Percentiles rank a stretch among this genome's conserved stretches.
These are phyloP conservation scores for Sebastes wilsoni DNA, from an alignment of 2,797 vertebrate species.

Conservation along the genomic window DNA sequence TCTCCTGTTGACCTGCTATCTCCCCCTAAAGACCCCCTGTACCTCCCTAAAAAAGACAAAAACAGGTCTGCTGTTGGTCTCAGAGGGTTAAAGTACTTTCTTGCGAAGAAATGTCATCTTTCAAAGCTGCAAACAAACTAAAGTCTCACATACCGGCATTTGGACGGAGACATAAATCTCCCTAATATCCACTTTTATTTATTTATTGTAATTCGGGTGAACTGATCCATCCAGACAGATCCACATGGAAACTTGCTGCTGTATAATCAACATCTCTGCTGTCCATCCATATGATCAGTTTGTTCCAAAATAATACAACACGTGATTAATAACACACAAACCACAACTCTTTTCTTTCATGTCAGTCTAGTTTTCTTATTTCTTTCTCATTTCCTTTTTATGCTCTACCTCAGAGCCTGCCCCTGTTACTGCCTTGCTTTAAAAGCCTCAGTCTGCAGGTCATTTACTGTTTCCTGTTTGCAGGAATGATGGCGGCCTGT, in stretches of 20 bases:
- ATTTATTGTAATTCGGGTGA: neutral
- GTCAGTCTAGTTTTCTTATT: neutral
- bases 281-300: neutral
- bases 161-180: no score
- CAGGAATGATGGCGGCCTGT: conserved; percentile 10
- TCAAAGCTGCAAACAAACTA: no score
- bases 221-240: neutral
- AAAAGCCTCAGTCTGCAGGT: neutral
- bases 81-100: no score
- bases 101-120: no score
- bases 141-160: no score
- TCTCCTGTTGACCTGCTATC: no score
- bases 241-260: neutral
- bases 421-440: neutral
- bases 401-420: neutral
- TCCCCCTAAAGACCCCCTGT: no score
- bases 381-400: neutral
- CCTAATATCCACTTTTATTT: no score
- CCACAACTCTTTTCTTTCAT: neutral
- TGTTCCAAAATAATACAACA: neutral
- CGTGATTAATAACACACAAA: neutral
- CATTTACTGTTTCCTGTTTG: conserved; percentile 6
- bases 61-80: no score
- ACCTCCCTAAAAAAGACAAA: no score
- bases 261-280: neutral